A percentile compares a stretch with the other conserved stretches of the same genome.
Evolutionary conservation across 1,140 invertebrate genomes (phyloP).

Genomic region (Anastatus disparis): DNA sequence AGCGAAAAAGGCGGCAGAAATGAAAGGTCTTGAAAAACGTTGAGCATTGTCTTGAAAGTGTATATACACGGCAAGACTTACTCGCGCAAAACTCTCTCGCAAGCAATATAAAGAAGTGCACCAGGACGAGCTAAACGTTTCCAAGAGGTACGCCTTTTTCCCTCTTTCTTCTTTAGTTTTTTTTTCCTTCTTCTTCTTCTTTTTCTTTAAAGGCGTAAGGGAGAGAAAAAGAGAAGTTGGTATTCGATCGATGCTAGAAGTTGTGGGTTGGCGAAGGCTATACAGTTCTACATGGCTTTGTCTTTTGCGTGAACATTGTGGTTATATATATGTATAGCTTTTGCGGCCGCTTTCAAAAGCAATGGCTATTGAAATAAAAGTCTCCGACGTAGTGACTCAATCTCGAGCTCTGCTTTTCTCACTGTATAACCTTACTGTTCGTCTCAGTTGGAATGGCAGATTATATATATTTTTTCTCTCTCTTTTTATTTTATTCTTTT

Average conservation of each 20-base stretch:
- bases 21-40: slow-evolving; percentile 38
- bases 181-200: too few relatives aligned
- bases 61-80: too few relatives aligned
- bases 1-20: slow-evolving; percentile 26
- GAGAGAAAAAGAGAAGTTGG: slow-evolving; percentile 34
- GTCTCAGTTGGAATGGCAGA: not conserved
- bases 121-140: slow-evolving; percentile 38
- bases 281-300: slow-evolving; percentile 25
- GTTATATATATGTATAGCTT: not conserved
- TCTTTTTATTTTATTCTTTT: slow-evolving; percentile 9
- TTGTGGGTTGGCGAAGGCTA: slow-evolving; percentile 11
- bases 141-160: slow-evolving; percentile 30
- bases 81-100: not conserved
- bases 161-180: slow-evolving; percentile 16
- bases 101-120: slow-evolving; percentile 35
- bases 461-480: not conserved
- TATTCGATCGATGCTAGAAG: slow-evolving; percentile 19
- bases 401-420: slow-evolving; percentile 45
- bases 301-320: slow-evolving; percentile 46
- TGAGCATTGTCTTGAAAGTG: too few relatives aligned
- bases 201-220: slow-evolving; percentile 30
- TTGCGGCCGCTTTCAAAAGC: slow-evolving; percentile 45
- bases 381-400: slow-evolving; percentile 58
- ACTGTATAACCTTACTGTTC: slow-evolving; percentile 13
- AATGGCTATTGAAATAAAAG: slow-evolving; percentile 57